Evolutionary conservation across 2,113 vertebrate genomes (phyloP), one percentile per base, ranked within the genome.

Genomic region (Daboia siamensis): DNA sequence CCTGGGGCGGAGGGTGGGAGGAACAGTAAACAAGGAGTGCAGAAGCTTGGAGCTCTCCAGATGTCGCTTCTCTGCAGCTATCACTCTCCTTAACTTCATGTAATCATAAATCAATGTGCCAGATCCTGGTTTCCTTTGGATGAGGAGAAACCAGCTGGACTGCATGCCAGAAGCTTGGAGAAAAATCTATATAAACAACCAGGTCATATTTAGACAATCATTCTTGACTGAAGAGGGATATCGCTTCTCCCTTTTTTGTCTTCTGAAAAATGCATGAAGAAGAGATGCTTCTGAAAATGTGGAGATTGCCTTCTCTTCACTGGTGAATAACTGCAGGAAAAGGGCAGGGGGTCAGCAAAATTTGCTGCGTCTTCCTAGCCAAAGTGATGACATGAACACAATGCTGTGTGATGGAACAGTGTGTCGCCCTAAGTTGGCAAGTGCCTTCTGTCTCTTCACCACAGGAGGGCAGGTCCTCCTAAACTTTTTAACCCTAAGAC

Each of bases 401-500:
- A 10, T 7, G 69, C 24, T 15, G 23, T 46, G 54, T 3, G 84
- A 57, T 48, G 17, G 59, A n/a, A 57, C 29, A 20, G 11, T 23
- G 26, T 15, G 64, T 39, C 54, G 57, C 86, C 87, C 8, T 29
- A 3, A 26, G 21, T 52, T 9, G 44, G 33, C 17, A 1, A 26
- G 20, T 74, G 87, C 24, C 55, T 11, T 89, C 26, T 80, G 5
- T 15, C 33, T 39, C 48, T 80, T 80, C 39, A 48, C 91, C 91
- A 92, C 87, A 39, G 26, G 91, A 88, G 91, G 91, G 91, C 91
- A 80, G 61, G 20, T 55, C 55, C 17, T 21, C 4, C 61, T 64
- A 52, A 86, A 52, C 21, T 4, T 87, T 87, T 54, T 44, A 54
- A 44, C 59, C 3, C 1, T 13, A 26, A 7, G 20, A 17, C 13